Percentiles rank a stretch among this genome's conserved stretches.
Conservation (phyloP, 2,888 invertebrate species). For the Xestia rhomboidea region DNA sequence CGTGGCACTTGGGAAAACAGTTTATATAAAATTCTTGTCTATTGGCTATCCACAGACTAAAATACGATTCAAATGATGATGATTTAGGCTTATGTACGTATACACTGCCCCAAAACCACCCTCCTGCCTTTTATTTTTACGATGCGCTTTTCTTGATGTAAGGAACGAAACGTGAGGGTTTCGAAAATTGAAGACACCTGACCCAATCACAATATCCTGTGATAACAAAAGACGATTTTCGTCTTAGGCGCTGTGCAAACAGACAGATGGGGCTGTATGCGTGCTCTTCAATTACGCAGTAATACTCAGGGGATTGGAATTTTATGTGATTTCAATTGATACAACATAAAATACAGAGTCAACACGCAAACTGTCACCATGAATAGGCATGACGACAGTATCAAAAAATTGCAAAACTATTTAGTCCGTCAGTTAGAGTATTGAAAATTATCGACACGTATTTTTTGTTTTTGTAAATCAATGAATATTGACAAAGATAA, state of each 20-base stretch:
- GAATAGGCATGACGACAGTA: no score
- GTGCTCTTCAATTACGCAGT: background rate
- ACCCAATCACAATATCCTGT: background rate
- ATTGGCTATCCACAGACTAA: background rate
- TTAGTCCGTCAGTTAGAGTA: no score
- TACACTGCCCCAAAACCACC: background rate
- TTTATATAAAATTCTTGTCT: background rate
- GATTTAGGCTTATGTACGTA: background rate
- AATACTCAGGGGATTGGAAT: background rate
- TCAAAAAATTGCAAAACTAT: no score
- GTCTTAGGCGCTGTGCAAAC: background rate
- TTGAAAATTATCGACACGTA: no score
- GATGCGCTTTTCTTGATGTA: background rate
- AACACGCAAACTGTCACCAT: background rate
- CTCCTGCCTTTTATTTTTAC: background rate
- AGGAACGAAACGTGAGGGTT: background rate
- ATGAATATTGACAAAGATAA: no score
- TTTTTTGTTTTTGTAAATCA: no score
- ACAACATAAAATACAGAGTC: background rate
- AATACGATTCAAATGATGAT: background rate
- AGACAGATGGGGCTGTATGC: background rate
- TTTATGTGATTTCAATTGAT: background rate
- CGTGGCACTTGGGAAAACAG: background rate
- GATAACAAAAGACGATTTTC: slow-evolving; percentile 2
- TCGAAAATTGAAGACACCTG: background rate